Base-by-base conservation (phyloP, 2,888 invertebrate species). In the Brachynemurus nebulosus region DNA sequence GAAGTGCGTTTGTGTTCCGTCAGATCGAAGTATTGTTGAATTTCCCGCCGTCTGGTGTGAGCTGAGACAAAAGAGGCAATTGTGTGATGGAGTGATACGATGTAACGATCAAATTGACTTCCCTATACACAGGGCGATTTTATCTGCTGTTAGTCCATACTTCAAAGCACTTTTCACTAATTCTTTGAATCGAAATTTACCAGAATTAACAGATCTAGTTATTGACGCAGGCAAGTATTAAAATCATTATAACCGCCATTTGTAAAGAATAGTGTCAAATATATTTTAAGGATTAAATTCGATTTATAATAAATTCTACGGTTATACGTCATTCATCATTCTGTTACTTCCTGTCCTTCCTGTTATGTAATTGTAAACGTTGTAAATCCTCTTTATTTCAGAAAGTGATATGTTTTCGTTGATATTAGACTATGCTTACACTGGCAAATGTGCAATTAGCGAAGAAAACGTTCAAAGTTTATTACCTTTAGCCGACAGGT, bases 341-440 rank as follows among this genome's bases (percentile, higher is more conserved):
- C n/a, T n/a, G n/a, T n/a, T n/a, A n/a, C n/a, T n/a, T n/a, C n/a
- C n/a, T n/a, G n/a, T n/a, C n/a, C n/a, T n/a, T n/a, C n/a, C n/a
- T n/a, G n/a, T n/a, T n/a, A n/a, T n/a, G n/a, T n/a, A n/a, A n/a
- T n/a, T n/a, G n/a, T n/a, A n/a, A n/a, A n/a, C n/a, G n/a, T n/a
- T n/a, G n/a, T n/a, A n/a, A n/a, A n/a, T n/a, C n/a, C n/a, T n/a
- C n/a, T n/a, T n/a, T n/a, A n/a, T n/a, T 27, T 4, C 12, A 27
- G 69, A 76, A 2, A 69, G 72, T 46, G 62, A 68, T 47, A 71
- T 72, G 54, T 76, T 86, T 66, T 67, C 67, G 44, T 64, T 73
- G 33, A 74, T 86, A 47, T 70, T 88, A 44, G 81, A 84, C 55
- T 86, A 77, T 57, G 80, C 80, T 0, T 86, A 86, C 57, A 80